These are phyloP conservation scores for Gonioctena quinquepunctata DNA, from an alignment of 1,140 invertebrate species.

Conservation along the genomic window DNA sequence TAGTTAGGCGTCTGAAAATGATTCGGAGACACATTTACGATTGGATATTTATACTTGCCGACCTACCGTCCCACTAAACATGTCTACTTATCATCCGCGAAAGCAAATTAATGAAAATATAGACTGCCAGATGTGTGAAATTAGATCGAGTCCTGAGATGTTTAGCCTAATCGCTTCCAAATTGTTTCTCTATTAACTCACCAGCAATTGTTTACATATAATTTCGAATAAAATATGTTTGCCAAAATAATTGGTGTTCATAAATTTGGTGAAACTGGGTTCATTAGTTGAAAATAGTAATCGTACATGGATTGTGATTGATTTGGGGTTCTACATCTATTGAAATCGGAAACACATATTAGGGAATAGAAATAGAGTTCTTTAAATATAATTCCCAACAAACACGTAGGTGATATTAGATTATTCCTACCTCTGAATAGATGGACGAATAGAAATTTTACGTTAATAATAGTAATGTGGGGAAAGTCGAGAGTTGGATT, in stretches of 20 bases:
- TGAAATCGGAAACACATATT: no score
- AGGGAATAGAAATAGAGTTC: no score
- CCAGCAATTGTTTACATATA: neutral
- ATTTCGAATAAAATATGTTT: neutral
- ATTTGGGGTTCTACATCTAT: no score
- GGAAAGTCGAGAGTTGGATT: no score
- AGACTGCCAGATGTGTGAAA: slow-evolving; percentile 12
- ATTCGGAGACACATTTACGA: slow-evolving; percentile 34
- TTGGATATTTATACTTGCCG: slow-evolving; percentile 29
- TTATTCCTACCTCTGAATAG: no score
- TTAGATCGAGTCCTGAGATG: slow-evolving; percentile 14
- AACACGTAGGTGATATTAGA: no score
- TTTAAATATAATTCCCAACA: no score
- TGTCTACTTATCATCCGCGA: slow-evolving; percentile 29
- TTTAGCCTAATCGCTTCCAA: slow-evolving; percentile 20
- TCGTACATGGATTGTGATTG: no score
- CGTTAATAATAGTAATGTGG: no score
- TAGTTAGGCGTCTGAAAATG: slow-evolving; percentile 34
- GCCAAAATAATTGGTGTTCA: neutral
- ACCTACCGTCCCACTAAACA: slow-evolving; percentile 15
- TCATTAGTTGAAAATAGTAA: no score
- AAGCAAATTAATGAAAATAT: slow-evolving; percentile 26
- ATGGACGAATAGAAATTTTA: no score
- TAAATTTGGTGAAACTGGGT: neutral
- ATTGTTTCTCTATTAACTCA: slow-evolving; percentile 9